A percentile compares a stretch with the other conserved stretches of the same genome.
phyloP scores from a whole-genome alignment of 2,888 invertebrate genomes.

The Cataglyphis albicans region DNA sequence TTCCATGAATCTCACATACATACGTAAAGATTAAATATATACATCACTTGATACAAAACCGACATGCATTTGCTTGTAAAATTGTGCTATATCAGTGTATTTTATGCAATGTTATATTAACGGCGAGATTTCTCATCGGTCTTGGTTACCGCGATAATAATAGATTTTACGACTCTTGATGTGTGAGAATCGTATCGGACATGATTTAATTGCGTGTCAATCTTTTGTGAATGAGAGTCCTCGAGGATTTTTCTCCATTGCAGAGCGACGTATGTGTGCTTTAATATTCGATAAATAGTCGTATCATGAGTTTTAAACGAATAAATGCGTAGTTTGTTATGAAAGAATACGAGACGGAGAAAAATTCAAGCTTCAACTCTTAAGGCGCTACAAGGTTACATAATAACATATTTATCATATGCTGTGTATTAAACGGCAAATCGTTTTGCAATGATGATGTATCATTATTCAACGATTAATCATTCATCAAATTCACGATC shows the following conservation, averaged over 20 bases:
- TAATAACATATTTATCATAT: background rate
- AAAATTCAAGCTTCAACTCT: background rate
- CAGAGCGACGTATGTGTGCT: constrained; percentile 10
- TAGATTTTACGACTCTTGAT: constrained; percentile 25
- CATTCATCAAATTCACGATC: background rate
- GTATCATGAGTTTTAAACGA: background rate
- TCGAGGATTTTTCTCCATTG: constrained; percentile 16
- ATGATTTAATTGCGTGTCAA: constrained; percentile 46
- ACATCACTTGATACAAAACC: background rate
- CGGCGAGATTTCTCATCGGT: background rate
- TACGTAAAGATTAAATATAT: constrained; percentile 17
- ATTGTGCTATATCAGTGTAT: background rate
- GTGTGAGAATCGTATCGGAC: background rate
- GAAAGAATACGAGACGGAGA: background rate
- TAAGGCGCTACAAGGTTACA: background rate
- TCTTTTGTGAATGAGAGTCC: constrained; percentile 31
- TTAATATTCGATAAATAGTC: constrained; percentile 27
- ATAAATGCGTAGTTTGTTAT: background rate
- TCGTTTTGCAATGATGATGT: background rate
- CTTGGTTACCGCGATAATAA: background rate
- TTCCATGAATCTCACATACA: background rate
- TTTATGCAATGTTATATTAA: background rate
- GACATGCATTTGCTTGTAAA: background rate
- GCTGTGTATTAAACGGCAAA: background rate
- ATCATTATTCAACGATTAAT: background rate